Percentiles rank a stretch among this genome's conserved stretches.
phyloP scores from a whole-genome alignment of 37 sponge, comb jelly and placozoan genomes.

The Petrosia ficiformis region DNA sequence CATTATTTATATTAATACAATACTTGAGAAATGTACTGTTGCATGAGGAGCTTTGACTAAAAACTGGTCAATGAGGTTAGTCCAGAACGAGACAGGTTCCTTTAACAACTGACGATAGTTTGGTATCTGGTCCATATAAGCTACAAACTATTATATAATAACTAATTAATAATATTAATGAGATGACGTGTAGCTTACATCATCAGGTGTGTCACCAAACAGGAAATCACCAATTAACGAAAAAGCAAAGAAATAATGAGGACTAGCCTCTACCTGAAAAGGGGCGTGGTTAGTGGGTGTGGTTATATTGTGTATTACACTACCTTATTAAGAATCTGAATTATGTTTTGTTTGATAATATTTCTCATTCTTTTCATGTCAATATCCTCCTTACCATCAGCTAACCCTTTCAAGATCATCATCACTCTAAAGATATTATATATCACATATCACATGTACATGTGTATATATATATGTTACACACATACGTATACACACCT shows the following conservation, averaged over 20 bases:
- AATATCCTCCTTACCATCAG: slow-evolving; percentile 33
- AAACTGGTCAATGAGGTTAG: slow-evolving; percentile 51
- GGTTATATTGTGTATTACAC: not conserved
- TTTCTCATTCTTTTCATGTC: slow-evolving; percentile 68
- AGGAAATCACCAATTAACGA: slow-evolving; percentile 82
- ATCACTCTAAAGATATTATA: slow-evolving; percentile 26
- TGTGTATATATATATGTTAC: too few species aligned
- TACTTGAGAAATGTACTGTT: not conserved
- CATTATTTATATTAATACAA: not conserved
- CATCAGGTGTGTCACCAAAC: slow-evolving; percentile 37
- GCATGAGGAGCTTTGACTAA: slow-evolving; percentile 50
- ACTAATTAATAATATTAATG: not conserved
- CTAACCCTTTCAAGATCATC: slow-evolving; percentile 35
- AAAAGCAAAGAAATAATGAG: slow-evolving; percentile 69
- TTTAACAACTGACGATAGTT: slow-evolving; percentile 36
- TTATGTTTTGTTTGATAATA: slow-evolving; percentile 51
- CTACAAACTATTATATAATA: slow-evolving; percentile 31
- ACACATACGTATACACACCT: too few species aligned
- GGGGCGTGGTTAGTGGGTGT: not conserved
- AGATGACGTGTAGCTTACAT: slow-evolving; percentile 21
- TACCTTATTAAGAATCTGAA: slow-evolving; percentile 43
- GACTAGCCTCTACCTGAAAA: slow-evolving; percentile 61
- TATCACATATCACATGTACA: too few species aligned
- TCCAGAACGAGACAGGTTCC: slow-evolving; percentile 71
- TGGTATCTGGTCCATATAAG: slow-evolving; percentile 39